Evolutionary conservation across 2,113 vertebrate species (phyloP).

Genomic region (Trematocara macrostoma): DNA sequence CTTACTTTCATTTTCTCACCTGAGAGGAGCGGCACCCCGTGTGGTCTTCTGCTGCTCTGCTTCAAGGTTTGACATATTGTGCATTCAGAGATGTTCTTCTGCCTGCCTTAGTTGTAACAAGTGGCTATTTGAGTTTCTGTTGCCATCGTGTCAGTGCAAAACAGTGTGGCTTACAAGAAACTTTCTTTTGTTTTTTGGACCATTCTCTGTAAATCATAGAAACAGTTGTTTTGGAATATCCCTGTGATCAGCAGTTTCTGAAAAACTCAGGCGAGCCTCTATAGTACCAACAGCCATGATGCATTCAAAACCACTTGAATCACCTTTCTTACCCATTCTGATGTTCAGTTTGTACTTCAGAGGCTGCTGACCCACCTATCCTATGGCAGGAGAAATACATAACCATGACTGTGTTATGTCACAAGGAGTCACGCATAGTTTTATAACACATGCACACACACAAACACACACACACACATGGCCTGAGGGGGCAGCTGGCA

Average conservation of each 20-base stretch:
- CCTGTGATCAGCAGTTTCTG: neutral
- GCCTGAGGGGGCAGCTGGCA: neutral
- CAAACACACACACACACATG: neutral
- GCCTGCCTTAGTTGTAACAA: fast-evolving
- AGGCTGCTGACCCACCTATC: neutral
- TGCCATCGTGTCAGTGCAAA: fast-evolving
- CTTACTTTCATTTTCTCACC: neutral
- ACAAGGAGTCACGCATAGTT: neutral
- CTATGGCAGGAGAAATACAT: neutral
- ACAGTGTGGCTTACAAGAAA: fast-evolving
- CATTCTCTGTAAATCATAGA: neutral
- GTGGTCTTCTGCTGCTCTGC: neutral
- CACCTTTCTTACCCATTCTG: neutral
- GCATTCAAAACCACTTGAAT: neutral
- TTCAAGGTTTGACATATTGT: neutral
- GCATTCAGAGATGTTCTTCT: neutral
- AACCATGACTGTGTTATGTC: neutral
- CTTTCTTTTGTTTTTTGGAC: neutral
- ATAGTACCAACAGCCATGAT: fast-evolving
- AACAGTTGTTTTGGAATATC: neutral
- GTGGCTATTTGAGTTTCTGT: fast-evolving
- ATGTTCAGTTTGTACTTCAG: neutral
- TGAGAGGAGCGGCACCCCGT: neutral
- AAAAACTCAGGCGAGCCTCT: neutral
- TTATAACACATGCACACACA: neutral